Conservation (phyloP, 2,797 vertebrate species). For the Decapterus maruadsi region DNA sequence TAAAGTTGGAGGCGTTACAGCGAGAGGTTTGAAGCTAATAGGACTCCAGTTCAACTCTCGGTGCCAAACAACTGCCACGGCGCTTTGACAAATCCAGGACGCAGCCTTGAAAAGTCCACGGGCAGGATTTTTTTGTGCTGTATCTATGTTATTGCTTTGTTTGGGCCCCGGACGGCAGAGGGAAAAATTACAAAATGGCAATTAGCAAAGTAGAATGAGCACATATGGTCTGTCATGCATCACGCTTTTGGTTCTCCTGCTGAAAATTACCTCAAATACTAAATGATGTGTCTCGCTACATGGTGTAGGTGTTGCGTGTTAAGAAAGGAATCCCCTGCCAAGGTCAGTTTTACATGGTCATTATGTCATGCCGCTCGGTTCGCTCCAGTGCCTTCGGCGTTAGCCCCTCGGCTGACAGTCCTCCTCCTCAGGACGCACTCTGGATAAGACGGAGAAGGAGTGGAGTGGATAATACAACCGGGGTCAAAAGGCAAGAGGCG, state of each 20-base stretch:
- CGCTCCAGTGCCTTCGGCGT: conserved; percentile 1
- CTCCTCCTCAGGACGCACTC: conserved; percentile 43
- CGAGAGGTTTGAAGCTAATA: conserved; percentile 67
- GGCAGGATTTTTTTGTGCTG: conserved; percentile 26
- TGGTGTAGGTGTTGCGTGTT: conserved; percentile 39
- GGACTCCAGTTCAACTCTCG: conserved; percentile 38
- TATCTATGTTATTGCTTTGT: conserved; percentile 60
- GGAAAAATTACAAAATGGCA: conserved; percentile 62
- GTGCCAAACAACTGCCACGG: conserved; percentile 77
- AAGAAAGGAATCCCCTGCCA: conserved; percentile 46
- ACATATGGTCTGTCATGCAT: conserved; percentile 49
- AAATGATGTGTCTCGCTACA: conserved; percentile 46
- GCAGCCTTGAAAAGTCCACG: conserved; percentile 58
- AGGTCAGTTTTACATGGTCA: conserved; percentile 49
- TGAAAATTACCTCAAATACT: conserved; percentile 52
- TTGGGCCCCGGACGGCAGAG: conserved; percentile 25
- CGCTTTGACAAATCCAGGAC: conserved; percentile 61
- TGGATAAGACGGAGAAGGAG: conserved; percentile 56
- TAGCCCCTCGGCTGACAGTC: conserved; percentile 16
- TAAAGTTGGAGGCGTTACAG: conserved; percentile 66
- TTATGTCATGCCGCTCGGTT: conserved; percentile 39
- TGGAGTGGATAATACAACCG: conserved; percentile 56
- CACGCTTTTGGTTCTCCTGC: conserved; percentile 36
- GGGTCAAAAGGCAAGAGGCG: conserved; percentile 73
- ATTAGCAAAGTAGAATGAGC: conserved; percentile 56